These are phyloP conservation scores for Odobenus rosmarus DNA, from an alignment of 2,113 vertebrate species.

Conservation along the genomic window DNA sequence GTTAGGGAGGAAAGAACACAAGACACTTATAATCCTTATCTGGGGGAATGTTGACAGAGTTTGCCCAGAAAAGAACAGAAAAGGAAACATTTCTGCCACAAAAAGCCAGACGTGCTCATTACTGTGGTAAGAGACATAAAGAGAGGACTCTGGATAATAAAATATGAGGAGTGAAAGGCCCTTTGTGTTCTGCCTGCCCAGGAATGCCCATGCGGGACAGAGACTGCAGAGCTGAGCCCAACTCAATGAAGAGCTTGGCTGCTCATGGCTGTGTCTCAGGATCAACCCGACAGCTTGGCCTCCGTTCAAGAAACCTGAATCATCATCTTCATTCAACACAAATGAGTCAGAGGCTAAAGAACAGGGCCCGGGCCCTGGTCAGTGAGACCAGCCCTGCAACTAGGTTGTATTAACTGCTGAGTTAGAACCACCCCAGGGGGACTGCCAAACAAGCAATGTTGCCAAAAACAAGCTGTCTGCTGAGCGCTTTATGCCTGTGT, in stretches of 20 bases:
- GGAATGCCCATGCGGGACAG: not conserved
- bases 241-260: not conserved
- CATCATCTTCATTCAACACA: not conserved
- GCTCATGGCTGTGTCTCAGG: not conserved
- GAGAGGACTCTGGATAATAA: not conserved
- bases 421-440: not conserved
- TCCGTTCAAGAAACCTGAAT: slow-evolving; percentile 34
- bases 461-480: not conserved
- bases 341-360: slow-evolving; percentile 47
- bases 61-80: not conserved
- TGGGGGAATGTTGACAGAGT: not conserved
- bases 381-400: not conserved
- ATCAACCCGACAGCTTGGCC: slow-evolving; percentile 41
- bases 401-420: not conserved
- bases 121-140: not conserved
- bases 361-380: not conserved
- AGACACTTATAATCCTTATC: not conserved
- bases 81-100: slow-evolving; percentile 27
- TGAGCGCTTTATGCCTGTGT: fast-evolving
- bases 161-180: not conserved
- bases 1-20: not conserved
- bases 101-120: not conserved
- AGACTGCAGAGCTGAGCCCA: not conserved
- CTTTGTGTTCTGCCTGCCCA: slow-evolving; percentile 23
- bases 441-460: not conserved